Evolutionary conservation across 1,140 invertebrate species (phyloP).

Genomic region (Notospermus geniculatus): DNA sequence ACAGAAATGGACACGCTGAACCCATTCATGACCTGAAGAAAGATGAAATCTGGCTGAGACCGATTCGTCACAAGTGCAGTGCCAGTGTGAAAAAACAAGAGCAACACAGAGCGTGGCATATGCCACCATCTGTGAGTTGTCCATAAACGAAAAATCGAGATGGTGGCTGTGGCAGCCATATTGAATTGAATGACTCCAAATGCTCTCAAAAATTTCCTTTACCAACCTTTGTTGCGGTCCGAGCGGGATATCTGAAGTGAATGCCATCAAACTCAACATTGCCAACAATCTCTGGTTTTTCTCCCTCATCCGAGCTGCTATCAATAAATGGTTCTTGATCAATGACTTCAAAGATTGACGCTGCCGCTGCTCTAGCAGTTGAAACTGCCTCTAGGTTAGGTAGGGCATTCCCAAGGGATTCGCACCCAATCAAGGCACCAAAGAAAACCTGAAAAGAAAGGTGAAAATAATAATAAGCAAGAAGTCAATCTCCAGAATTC

Average conservation of each 20-base stretch:
- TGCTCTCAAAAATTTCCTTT: no score
- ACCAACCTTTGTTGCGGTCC: slow-evolving; percentile 60
- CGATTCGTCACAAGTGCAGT: no score
- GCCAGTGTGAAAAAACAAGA: no score
- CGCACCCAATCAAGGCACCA: slow-evolving; percentile 75
- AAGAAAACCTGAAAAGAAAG: slow-evolving; percentile 45
- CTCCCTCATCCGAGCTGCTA: slow-evolving; percentile 63
- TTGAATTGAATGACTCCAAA: no score
- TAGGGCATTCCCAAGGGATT: slow-evolving; percentile 77
- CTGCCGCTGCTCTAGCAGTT: slow-evolving; percentile 72
- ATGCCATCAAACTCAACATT: slow-evolving; percentile 79
- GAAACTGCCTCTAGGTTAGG: slow-evolving; percentile 77
- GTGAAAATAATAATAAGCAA: no score
- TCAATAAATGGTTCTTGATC: slow-evolving; percentile 73
- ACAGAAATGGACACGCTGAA: slow-evolving; percentile 25
- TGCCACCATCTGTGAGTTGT: no score
- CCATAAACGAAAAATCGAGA: no score
- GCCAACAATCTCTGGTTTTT: slow-evolving; percentile 65
- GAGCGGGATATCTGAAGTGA: slow-evolving; percentile 80
- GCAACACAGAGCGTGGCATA: no score
- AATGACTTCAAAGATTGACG: slow-evolving; percentile 73
- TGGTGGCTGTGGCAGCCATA: no score
- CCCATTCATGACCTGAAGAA: slow-evolving; percentile 29
- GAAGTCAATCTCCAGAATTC: no score
- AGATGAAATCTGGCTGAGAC: no score